Evolutionary conservation across 2,888 invertebrate genomes (phyloP), one percentile per base, ranked within the genome.

Genomic region (Cryptophagus acutangulus): DNA sequence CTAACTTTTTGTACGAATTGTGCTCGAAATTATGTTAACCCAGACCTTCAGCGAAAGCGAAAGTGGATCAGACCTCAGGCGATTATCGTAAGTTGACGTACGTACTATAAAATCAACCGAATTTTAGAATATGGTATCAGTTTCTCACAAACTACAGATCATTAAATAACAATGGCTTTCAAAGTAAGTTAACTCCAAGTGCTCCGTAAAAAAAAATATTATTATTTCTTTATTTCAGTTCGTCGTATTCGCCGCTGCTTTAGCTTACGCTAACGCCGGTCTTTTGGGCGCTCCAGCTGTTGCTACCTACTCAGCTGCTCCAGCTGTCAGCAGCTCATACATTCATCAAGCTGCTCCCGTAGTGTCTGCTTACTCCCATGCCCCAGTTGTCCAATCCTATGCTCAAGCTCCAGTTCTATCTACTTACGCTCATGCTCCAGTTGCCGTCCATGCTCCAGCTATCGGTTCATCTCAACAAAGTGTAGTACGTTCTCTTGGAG

Each of bases 181-280:
- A 62, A 61, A 63, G 65, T 65, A 58, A 60, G 60, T 12, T 10
- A 29, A 24, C 25, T 24, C n/a, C 3, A 26, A 3, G 12, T 26
- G n/a, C 12, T 26, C 9, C 26, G 3, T 26, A 12, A 12, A 20
- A 6, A 20, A 20, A 9, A 20, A 20, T 6, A 20, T 20, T 26
- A 3, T 13, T 13, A 4, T 26, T 26, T 26, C 12, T n/a, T 26
- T 26, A 8, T 26, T 8, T 20, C 9, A 26, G 26, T 26, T 12
- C 26, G 26, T 17, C n/a, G 16, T 77, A 38, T 66, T 82, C 59
- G 69, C 74, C 61, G 74, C 78, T 62, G 70, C 74, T 55, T 73
- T 78, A 66, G 76, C 79, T 55, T 71, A 74, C 49, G 78, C 76
- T 57, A 74, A 74, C 60, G 81, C 81, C 40, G 81, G 82, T 48